Percentiles rank a stretch among this genome's conserved stretches.
Evolutionary conservation across 2,888 invertebrate species (phyloP).

Genomic region (Galeruca laticollis): DNA sequence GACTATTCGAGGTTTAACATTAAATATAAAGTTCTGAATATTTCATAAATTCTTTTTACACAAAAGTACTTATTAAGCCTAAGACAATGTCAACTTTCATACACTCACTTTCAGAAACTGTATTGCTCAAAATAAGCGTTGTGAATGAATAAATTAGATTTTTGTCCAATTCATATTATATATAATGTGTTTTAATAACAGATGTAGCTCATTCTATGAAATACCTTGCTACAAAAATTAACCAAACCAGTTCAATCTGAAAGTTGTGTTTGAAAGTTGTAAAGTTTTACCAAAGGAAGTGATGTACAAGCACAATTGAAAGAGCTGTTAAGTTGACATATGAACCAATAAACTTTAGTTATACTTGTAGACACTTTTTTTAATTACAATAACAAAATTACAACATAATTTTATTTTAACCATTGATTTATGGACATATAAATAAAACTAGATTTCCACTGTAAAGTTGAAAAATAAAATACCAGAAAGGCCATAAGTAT

Average conservation of each 20-base stretch:
- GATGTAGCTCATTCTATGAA: conserved; percentile 28
- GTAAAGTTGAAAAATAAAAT: too few species aligned
- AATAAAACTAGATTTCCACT: too few species aligned
- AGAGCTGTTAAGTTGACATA: neutral
- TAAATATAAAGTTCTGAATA: too few species aligned
- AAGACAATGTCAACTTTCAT: conserved; percentile 14
- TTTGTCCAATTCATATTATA: conserved; percentile 24
- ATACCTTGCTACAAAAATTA: conserved; percentile 28
- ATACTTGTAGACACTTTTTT: neutral
- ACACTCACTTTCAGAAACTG: conserved; percentile 27
- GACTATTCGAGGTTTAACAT: too few species aligned
- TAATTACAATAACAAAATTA: neutral
- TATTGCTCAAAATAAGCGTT: conserved; percentile 35
- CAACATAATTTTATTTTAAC: neutral
- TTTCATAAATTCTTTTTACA: neutral
- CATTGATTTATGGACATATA: neutral
- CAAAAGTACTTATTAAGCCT: conserved; percentile 5
- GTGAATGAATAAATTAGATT: conserved; percentile 22
- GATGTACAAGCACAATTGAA: neutral
- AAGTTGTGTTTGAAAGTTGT: conserved; percentile 29
- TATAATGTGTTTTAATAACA: conserved; percentile 16
- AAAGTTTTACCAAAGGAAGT: conserved; percentile 21
- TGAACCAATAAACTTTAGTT: neutral
- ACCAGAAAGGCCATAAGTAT: too few species aligned
- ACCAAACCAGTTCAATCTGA: conserved; percentile 12